These are phyloP conservation scores for Actinia tenebrosa DNA, from an alignment of 64 coral and sea anemone genomes.

Conservation along the genomic window DNA sequence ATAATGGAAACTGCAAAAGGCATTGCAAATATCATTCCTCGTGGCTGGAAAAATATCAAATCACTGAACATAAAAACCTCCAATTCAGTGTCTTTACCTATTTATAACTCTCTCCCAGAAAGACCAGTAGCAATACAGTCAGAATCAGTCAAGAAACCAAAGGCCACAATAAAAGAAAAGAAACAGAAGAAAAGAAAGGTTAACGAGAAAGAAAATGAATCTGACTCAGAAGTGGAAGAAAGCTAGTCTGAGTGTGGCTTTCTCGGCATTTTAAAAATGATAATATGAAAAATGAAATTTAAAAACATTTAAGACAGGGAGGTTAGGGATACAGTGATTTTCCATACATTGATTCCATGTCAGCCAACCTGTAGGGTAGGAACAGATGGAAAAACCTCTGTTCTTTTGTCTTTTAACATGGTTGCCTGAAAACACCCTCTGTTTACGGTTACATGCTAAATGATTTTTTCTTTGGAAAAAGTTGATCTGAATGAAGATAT, in stretches of 20 bases:
- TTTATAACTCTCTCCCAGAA: slow-evolving; percentile 81
- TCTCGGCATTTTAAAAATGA: too few relatives aligned
- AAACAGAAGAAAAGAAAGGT: slow-evolving; percentile 3
- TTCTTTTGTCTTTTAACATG: too few relatives aligned
- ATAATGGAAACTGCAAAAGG: slow-evolving; percentile 54
- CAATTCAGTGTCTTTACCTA: slow-evolving; percentile 88
- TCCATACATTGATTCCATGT: too few relatives aligned
- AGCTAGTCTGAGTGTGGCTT: neutral
- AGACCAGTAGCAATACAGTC: slow-evolving; percentile 31
- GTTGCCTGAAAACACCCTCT: too few relatives aligned
- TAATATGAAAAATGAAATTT: too few relatives aligned
- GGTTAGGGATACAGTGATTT: too few relatives aligned
- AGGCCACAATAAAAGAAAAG: slow-evolving; percentile 23
- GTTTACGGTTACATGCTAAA: too few relatives aligned
- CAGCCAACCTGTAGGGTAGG: too few relatives aligned
- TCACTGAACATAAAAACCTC: slow-evolving; percentile 88
- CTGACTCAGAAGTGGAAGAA: neutral
- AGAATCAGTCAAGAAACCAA: slow-evolving; percentile 43
- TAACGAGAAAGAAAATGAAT: neutral
- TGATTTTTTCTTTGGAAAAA: too few relatives aligned
- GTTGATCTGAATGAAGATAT: too few relatives aligned
- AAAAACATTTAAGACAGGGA: too few relatives aligned
- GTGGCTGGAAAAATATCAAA: slow-evolving; percentile 91
- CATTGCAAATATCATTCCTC: slow-evolving; percentile 68
- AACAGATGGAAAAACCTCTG: too few relatives aligned